Evolutionary conservation across 2,888 invertebrate species (phyloP), one percentile per base, ranked within the genome.

Genomic region (Pseudeuparius sepicola): DNA sequence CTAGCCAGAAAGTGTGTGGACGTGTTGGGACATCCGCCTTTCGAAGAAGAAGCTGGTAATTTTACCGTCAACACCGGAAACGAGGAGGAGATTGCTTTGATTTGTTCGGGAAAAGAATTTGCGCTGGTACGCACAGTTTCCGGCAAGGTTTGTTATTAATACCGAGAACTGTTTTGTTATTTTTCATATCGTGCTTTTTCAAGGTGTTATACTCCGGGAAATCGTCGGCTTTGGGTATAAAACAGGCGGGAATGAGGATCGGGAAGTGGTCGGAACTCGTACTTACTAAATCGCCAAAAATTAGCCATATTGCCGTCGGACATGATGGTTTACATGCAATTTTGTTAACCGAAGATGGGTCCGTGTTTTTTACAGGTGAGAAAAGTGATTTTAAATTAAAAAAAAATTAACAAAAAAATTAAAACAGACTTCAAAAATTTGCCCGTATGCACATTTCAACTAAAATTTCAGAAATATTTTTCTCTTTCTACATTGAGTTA

Each of bases 261-360:
- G 72, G 67, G 43, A 71, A 71, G 40, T 79, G 79, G 79, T 67
- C 70, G 0, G 68, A 78, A 35, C 64, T 79, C 52, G 61, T 68
- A 26, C 63, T 74, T 33, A 69, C 78, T 1, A 86, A 86, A 64
- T 72, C 76, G 12, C 78, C 80, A 2, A 78, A 75, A 53, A 73
- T 84, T 38, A 63, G 68, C 1, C 80, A 92, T 63, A 74, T 90
- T 42, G 82, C 90, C 0, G 75, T 90, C 2, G 94, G 96, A 0
- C 93, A 94, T 54, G 96, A 97, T 56, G 92, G 93, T 2, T 75
- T 86, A 31, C 92, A 97, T 59, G 89, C 87, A 0, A 68, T 96
- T 32, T 61, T 97, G 16, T 73, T 96, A n/a, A 75, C 90, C 23
- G 90, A 94, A 52, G 90, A 90, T 56, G 97, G 97, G 1, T 77